A percentile compares a stretch with the other conserved stretches of the same genome.
Conservation (phyloP, 2,113 vertebrate genomes). For the Aleadryas rufinucha region DNA sequence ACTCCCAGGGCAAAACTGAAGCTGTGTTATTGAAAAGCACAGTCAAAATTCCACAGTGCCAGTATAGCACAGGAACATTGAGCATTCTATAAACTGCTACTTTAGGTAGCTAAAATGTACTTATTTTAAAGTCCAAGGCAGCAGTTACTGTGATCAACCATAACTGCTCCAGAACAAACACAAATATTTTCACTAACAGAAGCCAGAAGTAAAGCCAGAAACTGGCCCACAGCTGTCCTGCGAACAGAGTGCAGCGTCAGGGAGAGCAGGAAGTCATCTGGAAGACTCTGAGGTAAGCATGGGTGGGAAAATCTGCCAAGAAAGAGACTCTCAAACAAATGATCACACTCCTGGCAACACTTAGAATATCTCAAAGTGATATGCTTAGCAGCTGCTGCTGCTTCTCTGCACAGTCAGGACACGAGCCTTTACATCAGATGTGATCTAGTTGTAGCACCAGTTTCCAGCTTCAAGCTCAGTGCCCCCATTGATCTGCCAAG, state of each 20-base stretch:
- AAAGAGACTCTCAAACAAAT: not conserved
- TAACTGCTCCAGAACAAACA: not conserved
- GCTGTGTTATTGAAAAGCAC: not conserved
- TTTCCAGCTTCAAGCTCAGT: not conserved
- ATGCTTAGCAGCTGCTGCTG: not conserved
- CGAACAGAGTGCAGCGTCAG: accelerated
- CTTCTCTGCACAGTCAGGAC: not conserved
- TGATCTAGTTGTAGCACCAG: not conserved
- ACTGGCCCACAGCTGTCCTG: not conserved
- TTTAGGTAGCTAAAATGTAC: not conserved
- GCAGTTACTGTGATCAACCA: not conserved
- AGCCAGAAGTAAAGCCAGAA: not conserved
- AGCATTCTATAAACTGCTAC: not conserved
- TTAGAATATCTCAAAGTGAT: not conserved
- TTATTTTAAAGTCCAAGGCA: not conserved
- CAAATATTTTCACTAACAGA: not conserved
- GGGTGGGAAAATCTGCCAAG: not conserved
- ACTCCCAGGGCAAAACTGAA: not conserved
- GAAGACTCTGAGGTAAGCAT: not conserved
- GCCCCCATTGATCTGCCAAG: not conserved
- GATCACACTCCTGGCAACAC: not conserved
- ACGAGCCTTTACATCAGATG: not conserved
- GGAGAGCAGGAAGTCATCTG: not conserved
- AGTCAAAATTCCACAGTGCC: not conserved
- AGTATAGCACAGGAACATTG: not conserved